Base-by-base conservation (phyloP, 2,113 vertebrate species). In the Pluvianellus socialis region DNA sequence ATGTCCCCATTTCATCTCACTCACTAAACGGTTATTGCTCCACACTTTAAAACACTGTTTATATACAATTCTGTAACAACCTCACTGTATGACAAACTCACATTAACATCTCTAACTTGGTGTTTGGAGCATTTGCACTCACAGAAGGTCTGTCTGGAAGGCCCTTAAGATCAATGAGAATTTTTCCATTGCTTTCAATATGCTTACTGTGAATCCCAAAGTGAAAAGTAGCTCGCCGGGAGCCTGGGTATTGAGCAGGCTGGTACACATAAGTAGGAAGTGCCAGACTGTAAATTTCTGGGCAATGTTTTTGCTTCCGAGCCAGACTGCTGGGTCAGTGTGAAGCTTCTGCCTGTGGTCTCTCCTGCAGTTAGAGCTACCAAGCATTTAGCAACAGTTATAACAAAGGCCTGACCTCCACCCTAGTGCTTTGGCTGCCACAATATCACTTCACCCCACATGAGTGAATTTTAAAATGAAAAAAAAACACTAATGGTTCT, bases 201-300 rank as follows among this genome's bases (percentile, higher is more conserved):
- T 95, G 96, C 81, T 95, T 40, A 6, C 88, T 95, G 79, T 88
- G 92, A 96, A 93, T 94, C 88, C 63, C 72, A 35, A 90, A 88
- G 82, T 55, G 90, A 62, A 91, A 91, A 82, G 77, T 56, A 44
- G 52, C 74, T 96, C 42, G 73, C 35, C 2, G 87, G 44, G 53
- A 88, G 90, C 81, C 82, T 92, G 90, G 87, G 7, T 85, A 58
- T 13, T 65, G 79, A 95, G 92, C 90, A 79, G 92, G 53, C 89
- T 96, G 94, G 58, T 86, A 38, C 67, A 56, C 79, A 85, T 53
- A 27, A 92, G 92, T 88, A 33, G 79, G 81, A 95, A 92, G 92
- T 95, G 96, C 88, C 94, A 97, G 94, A 96, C 95, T 87, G 87
- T 42, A 72, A 81, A 89, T 79, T 86, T 81, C 91, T 95, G 93